Base-by-base conservation (phyloP, 2,113 vertebrate species). In the Thamnaconus septentrionalis region DNA sequence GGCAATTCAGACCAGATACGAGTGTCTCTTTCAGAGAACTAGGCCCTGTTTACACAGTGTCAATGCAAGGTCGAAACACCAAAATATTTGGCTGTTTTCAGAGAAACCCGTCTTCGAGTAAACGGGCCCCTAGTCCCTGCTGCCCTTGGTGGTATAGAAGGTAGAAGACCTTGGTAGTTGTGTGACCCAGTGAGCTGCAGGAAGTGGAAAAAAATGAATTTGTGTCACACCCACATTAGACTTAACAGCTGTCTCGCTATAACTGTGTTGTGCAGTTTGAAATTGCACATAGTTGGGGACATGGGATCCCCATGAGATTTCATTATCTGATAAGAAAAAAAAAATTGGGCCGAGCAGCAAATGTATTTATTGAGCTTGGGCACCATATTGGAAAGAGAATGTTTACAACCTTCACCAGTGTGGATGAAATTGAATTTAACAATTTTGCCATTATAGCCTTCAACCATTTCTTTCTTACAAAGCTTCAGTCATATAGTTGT, bases 251-350 rank as follows among this genome's bases (percentile, higher is more conserved):
- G 71, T 72, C 39, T 48, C 58, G 39, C 39, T 71, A 52, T 64
- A 41, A 62, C 68, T 57, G 50, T 54, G 66, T 59, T 18, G 67
- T 68, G 47, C 42, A 56, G 60, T 55, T 62, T 66, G 72, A 80
- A 73, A 76, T 57, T 62, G 50, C 47, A 51, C 62, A 41, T 61
- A 50, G 53, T 52, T 5, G 51, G 18, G 68, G 71, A 71, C 69
- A 82, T 66, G 75, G 63, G 61, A 61, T 66, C 69, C 62, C 83
- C 75, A 79, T 85, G 67, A 84, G 83, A 89, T 87, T 86, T 79
- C 76, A 88, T 88, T 89, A 86, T 86, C 73, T 83, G 85, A 87
- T 87, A 85, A 80, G 64, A 31, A 31, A 48, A 49, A 49, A 60
- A 80, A 62, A 85, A 56, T 83, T 74, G 66, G 80, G 53, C 69